These are phyloP conservation scores for Drosophila azteca DNA, from an alignment of 1,140 invertebrate species.

Conservation along the genomic window DNA sequence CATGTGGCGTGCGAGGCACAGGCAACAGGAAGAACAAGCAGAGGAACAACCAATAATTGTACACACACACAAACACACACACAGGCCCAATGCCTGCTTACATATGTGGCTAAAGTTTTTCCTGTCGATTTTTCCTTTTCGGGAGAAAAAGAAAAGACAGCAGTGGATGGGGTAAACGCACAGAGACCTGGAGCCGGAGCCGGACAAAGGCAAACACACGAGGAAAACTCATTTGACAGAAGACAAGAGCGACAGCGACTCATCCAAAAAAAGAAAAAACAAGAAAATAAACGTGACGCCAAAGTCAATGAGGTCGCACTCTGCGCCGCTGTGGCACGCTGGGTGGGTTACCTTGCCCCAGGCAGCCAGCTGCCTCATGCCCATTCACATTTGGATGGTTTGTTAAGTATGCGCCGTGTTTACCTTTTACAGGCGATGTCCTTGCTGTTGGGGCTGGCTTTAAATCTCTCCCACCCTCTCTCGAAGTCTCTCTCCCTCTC, in stretches of 20 bases:
- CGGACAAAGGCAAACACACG: conserved; percentile 37
- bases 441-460: conserved; percentile 53
- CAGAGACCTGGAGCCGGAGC: not conserved
- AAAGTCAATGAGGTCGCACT: conserved; percentile 75
- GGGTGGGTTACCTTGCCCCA: conserved; percentile 9
- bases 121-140: conserved; percentile 10
- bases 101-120: conserved; percentile 58
- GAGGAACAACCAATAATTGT: conserved; percentile 54
- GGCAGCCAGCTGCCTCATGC: conserved; percentile 37
- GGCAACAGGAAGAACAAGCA: conserved; percentile 43
- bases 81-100: conserved; percentile 39
- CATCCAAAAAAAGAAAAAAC: conserved; percentile 20
- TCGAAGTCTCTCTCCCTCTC: not conserved
- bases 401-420: conserved; percentile 64
- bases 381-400: conserved; percentile 54
- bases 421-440: conserved; percentile 62
- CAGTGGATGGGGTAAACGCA: conserved; percentile 17
- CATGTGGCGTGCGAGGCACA: conserved; percentile 65
- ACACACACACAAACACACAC: conserved; percentile 19
- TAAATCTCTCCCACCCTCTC: conserved; percentile 24
- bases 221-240: conserved; percentile 41
- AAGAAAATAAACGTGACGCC: conserved; percentile 59
- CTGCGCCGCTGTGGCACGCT: not conserved
- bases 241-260: conserved; percentile 28
- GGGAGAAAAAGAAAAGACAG: no score